Conservation (phyloP, 2,888 invertebrate genomes). For the Chymomyza fuscimana region DNA sequence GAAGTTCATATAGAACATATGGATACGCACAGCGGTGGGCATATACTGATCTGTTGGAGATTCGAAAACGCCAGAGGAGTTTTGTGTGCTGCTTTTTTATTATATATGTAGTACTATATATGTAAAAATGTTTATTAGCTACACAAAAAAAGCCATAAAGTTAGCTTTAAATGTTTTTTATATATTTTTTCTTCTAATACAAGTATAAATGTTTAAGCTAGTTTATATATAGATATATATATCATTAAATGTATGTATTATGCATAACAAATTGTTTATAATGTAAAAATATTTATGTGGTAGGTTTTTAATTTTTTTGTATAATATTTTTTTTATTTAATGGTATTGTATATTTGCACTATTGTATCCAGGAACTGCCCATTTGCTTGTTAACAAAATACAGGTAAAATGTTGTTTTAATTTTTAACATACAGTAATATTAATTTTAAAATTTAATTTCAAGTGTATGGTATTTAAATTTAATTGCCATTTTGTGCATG, state of each 20-base stretch:
- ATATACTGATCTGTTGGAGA: not conserved
- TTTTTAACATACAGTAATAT: not conserved
- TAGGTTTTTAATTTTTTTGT: not conserved
- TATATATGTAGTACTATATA: conserved; percentile 10
- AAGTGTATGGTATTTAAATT: not conserved
- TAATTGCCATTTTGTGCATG: not conserved
- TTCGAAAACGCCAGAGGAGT: conserved; percentile 28
- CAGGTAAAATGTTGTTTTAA: conserved; percentile 10
- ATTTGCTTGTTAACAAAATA: conserved; percentile 30
- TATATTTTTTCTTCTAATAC: conserved; percentile 21
- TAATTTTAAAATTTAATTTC: not conserved
- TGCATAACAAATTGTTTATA: not conserved
- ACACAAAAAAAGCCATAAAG: not conserved
- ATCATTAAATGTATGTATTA: conserved; percentile 17
- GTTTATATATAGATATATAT: not conserved
- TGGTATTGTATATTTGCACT: conserved; percentile 57
- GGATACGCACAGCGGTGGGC: conserved; percentile 1
- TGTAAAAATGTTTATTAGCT: not conserved
- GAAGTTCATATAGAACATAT: not conserved
- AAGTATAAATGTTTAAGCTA: conserved; percentile 12
- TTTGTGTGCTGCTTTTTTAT: conserved; percentile 7
- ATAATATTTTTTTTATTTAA: not conserved
- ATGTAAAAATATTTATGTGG: not conserved
- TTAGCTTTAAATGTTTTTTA: not conserved
- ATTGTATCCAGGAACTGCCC: conserved; percentile 72